Base-by-base conservation (phyloP, 2,113 vertebrate species). In the Chlamydotis undulata region DNA sequence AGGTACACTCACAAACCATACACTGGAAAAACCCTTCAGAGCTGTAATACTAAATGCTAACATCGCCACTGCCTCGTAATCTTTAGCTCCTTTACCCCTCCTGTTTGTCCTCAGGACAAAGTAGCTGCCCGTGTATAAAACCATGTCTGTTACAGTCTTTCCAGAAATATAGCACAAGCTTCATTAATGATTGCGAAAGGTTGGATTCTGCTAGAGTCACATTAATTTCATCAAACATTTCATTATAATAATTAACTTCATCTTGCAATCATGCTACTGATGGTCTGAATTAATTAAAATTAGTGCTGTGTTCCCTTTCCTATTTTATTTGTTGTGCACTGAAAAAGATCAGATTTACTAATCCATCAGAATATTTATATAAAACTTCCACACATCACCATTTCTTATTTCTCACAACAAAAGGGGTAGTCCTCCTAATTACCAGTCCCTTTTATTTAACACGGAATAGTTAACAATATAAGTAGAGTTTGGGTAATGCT, bases 241-340 rank as follows among this genome's bases (percentile, higher is more conserved):
- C 85, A 82, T 95, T 96, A 90, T 47, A 52, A 78, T 87, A 95
- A 96, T 96, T 94, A 94, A 80, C 89, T 91, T 95, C 91, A 80
- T 50, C 89, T 87, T 83, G 73, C 94, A 87, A 28, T 52, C 64
- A 2, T 19, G 70, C 68, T 67, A 23, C 89, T 8, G 67, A 91
- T 70, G 83, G 52, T 60, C 78, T 63, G 83, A 68, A 89, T 71
- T 90, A 92, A 92, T 83, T 84, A 83, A 77, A 93, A 71, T 33
- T 9, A n/a, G 64, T 68, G 67, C 80, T 57, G 65, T 8, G 35
- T 53, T 83, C 83, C 80, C 61, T 80, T 59, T 56, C 49, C 74
- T 49, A 74, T 85, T 76, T 55, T 59, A 64, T 74, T 83, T 83
- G 57, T 64, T 21, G 5, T 29, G 68, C 23, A 8, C 31, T 2